phyloP scores from a whole-genome alignment of 1,140 invertebrate species.

The Platyscapa corneri region DNA sequence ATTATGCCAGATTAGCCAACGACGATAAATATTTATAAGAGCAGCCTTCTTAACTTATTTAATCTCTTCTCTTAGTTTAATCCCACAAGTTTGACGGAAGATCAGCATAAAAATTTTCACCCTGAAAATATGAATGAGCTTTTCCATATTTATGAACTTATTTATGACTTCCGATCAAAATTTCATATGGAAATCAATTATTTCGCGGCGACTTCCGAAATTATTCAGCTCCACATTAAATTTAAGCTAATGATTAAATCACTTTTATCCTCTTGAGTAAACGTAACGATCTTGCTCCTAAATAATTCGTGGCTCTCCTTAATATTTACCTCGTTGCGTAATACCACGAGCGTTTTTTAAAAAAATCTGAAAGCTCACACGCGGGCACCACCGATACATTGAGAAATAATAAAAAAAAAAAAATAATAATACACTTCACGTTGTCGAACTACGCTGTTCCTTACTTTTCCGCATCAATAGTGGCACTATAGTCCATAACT shows the following conservation, averaged over 20 bases:
- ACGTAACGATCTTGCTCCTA: too few relatives aligned
- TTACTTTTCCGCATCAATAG: too few relatives aligned
- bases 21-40: not conserved
- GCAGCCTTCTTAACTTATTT: not conserved
- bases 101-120: not conserved
- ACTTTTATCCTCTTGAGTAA: too few relatives aligned
- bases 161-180: not conserved
- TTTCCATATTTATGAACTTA: not conserved
- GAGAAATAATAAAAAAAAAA: too few relatives aligned
- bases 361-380: too few relatives aligned
- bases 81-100: not conserved
- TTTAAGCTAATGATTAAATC: too few relatives aligned
- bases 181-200: not conserved
- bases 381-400: too few relatives aligned
- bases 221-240: not conserved
- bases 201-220: not conserved
- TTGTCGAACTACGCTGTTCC: too few relatives aligned
- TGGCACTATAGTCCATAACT: not conserved
- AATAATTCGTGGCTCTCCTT: too few relatives aligned
- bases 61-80: not conserved
- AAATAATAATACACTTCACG: too few relatives aligned
- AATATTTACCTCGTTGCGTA: too few relatives aligned
- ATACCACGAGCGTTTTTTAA: too few relatives aligned
- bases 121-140: not conserved
- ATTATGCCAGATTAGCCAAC: not conserved